Conservation (phyloP, 2,797 vertebrate species). For the Uromys caudimaculatus region DNA sequence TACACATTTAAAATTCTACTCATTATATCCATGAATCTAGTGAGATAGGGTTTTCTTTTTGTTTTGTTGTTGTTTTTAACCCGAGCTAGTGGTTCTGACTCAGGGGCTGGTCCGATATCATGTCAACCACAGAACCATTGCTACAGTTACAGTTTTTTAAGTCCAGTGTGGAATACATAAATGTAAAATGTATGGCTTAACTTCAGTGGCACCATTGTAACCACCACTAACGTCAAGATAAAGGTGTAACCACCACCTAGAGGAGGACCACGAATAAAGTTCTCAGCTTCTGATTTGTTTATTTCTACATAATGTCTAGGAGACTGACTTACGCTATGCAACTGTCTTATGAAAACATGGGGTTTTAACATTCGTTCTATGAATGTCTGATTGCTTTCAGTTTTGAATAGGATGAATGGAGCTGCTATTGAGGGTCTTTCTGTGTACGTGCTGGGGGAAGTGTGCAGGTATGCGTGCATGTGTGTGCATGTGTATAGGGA, state of each 20-base stretch:
- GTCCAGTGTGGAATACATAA: not conserved
- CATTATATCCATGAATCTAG: constrained; percentile 36
- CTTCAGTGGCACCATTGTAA: not conserved
- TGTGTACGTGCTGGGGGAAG: not conserved
- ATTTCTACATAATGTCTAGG: not conserved
- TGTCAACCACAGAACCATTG: not conserved
- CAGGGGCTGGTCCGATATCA: not conserved
- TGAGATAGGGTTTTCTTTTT: constrained; percentile 20
- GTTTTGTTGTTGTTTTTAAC: not conserved
- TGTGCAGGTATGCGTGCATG: not conserved
- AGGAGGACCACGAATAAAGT: not conserved
- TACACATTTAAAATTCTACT: not conserved
- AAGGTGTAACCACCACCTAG: not conserved
- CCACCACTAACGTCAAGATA: not conserved
- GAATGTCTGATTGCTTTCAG: not conserved
- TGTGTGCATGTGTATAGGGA: not conserved
- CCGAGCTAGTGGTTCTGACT: not conserved
- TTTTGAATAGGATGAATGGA: not conserved
- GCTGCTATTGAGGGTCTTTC: not conserved
- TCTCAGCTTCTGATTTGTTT: constrained; percentile 5
- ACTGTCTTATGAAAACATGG: not conserved
- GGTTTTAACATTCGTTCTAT: not conserved
- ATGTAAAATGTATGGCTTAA: not conserved
- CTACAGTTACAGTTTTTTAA: not conserved
- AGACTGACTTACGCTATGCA: not conserved